These are phyloP conservation scores for Anorthoa munda DNA, from an alignment of 2,888 invertebrate genomes.

Conservation along the genomic window DNA sequence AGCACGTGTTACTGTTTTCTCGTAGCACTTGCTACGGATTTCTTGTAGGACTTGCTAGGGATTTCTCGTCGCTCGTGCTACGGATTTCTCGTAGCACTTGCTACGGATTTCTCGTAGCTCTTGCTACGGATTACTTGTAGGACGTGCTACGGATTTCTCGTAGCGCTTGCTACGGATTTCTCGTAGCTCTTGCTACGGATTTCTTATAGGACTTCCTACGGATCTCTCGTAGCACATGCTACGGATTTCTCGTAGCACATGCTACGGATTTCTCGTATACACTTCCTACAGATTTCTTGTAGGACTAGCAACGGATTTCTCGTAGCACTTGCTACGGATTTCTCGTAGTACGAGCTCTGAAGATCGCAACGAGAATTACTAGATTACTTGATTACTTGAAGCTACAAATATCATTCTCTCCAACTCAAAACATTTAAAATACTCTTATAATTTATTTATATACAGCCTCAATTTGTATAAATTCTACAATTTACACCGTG, in stretches of 20 bases:
- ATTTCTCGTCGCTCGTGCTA: not conserved
- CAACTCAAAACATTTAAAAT: not conserved
- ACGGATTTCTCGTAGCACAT: too few relatives aligned
- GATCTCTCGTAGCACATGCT: not conserved
- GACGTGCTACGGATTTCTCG: slow-evolving; percentile 1
- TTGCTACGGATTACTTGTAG: not conserved
- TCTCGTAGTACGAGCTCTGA: too few relatives aligned
- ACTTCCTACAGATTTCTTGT: too few relatives aligned
- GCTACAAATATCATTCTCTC: too few relatives aligned
- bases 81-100: not conserved
- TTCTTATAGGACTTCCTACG: too few relatives aligned
- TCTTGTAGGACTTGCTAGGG: slow-evolving; percentile 8
- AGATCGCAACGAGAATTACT: too few relatives aligned
- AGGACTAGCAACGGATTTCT: too few relatives aligned
- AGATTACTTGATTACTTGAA: too few relatives aligned
- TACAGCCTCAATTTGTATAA: slow-evolving; percentile 12
- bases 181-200: too few relatives aligned
- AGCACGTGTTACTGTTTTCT: not conserved
- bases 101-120: slow-evolving; percentile 1
- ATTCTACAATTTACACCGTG: slow-evolving; percentile 14
- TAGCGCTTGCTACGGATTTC: not conserved
- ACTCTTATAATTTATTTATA: not conserved
- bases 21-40: not conserved
- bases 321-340: too few relatives aligned
- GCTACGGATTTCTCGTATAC: too few relatives aligned